phyloP scores from a whole-genome alignment of 2,113 vertebrate genomes.

The Geococcyx californianus region DNA sequence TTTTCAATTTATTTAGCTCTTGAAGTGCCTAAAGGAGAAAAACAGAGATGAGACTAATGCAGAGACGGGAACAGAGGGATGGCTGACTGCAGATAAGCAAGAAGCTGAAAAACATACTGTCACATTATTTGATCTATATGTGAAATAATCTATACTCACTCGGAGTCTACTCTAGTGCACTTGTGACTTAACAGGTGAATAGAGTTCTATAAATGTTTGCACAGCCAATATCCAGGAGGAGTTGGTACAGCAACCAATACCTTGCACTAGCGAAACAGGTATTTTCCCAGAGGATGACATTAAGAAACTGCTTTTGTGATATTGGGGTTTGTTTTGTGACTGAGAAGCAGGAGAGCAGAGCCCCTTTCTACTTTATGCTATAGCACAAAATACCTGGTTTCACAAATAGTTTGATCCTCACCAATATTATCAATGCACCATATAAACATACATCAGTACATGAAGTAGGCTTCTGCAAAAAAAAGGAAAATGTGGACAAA shows the following conservation, averaged over 20 bases:
- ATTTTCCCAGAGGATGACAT: not conserved
- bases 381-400: not conserved
- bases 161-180: not conserved
- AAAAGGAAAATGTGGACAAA: not conserved
- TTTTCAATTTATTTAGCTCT: not conserved
- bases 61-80: not conserved
- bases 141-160: not conserved
- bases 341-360: not conserved
- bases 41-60: not conserved
- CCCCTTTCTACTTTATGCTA: not conserved
- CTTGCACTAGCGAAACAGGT: not conserved
- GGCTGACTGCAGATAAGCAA: not conserved
- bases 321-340: not conserved
- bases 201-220: not conserved
- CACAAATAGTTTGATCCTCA: not conserved
- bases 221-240: not conserved
- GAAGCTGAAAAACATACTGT: not conserved
- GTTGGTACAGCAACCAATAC: not conserved
- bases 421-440: not conserved
- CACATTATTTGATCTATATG: not conserved
- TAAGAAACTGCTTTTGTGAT: not conserved
- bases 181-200: not conserved
- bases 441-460: not conserved
- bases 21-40: not conserved
- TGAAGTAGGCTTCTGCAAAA: not conserved